Base-by-base conservation (phyloP, 2,888 invertebrate species). In the Watsonalla cultraria region DNA sequence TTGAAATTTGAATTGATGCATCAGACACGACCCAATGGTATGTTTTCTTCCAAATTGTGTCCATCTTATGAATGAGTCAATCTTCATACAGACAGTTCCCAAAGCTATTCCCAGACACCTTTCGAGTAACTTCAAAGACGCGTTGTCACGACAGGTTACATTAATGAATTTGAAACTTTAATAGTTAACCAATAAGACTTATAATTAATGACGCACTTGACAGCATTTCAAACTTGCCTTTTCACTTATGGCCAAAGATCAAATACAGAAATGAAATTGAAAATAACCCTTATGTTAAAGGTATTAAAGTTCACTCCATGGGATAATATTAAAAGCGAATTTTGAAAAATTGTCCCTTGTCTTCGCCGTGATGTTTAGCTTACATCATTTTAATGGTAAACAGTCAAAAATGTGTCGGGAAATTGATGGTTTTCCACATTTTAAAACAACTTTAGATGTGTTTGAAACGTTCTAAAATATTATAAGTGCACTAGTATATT, bases 271-370 rank as follows among this genome's bases (percentile, higher is more conserved):
- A 7, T 24, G 37, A 8, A 9, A 5, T 34, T 7, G 24, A 51
- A 57, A 54, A 52, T 55, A 34, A 13, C 47, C 56, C 51, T 46
- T 63, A 54, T 13, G 6, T 0, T 4, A 9, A 13, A 4, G 7
- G 6, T 4, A 9, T 47, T 49, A 53, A 47, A 46, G 53, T 39
- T 7, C 4, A 13, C 7, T 50, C 37, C 5, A 14, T 45, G 49
- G 11, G n/a, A 37, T 35, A 57, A 51, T 13, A 45, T 62, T 59
- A 61, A 54, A 48, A 51, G 55, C 46, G 48, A 50, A 47, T 54
- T 53, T 63, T 71, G 73, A 76, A 76, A 75, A 75, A 76, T 76
- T 54, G 65, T 65, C 56, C 54, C 60, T 57, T 65, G 73, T 76
- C 78, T 70, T 51, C 64, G 45, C 53, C 59, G 52, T 75, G 76